A percentile compares a stretch with the other conserved stretches of the same genome.
Evolutionary conservation across 2,113 vertebrate species (phyloP).

Genomic region (Cyprinodon variegatus): DNA sequence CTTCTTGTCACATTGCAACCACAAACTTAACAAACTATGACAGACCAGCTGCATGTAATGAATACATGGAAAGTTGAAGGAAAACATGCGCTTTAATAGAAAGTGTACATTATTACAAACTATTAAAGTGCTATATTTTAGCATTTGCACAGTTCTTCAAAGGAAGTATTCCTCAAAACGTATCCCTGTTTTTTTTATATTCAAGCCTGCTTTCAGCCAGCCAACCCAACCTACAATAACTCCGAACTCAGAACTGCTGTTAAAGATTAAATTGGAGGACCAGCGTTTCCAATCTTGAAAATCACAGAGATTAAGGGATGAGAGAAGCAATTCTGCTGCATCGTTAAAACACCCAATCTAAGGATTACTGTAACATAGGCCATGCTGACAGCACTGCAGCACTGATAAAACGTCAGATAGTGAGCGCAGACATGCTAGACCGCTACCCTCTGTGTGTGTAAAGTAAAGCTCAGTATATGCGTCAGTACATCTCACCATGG

Average conservation of each 20-base stretch:
- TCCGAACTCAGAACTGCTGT: neutral
- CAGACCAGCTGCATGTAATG: too few relatives aligned
- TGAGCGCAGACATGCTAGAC: conserved; percentile 8
- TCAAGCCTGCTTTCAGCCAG: neutral
- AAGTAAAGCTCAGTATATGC: conserved; percentile 11
- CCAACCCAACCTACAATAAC: neutral
- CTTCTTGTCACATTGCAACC: too few relatives aligned
- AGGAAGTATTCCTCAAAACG: too few relatives aligned
- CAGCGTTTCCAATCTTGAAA: conserved; percentile 28
- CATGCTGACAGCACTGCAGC: conserved; percentile 17
- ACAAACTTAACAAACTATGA: too few relatives aligned
- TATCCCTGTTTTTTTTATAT: too few relatives aligned
- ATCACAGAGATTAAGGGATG: conserved; percentile 57
- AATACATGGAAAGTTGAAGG: neutral
- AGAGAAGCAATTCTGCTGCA: conserved; percentile 42
- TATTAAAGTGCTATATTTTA: too few relatives aligned
- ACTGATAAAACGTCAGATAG: conserved; percentile 29
- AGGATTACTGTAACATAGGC: conserved; percentile 48
- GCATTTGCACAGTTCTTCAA: too few relatives aligned
- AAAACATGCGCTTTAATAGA: neutral
- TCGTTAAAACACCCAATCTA: conserved; percentile 61
- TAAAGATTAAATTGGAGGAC: conserved; percentile 31
- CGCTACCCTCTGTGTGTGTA: conserved; percentile 6
- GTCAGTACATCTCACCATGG: conserved; percentile 8
- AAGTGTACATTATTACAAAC: too few relatives aligned